Evolutionary conservation across 2,113 vertebrate species (phyloP), one percentile per base, ranked within the genome.

Genomic region (Laterallus jamaicensis): DNA sequence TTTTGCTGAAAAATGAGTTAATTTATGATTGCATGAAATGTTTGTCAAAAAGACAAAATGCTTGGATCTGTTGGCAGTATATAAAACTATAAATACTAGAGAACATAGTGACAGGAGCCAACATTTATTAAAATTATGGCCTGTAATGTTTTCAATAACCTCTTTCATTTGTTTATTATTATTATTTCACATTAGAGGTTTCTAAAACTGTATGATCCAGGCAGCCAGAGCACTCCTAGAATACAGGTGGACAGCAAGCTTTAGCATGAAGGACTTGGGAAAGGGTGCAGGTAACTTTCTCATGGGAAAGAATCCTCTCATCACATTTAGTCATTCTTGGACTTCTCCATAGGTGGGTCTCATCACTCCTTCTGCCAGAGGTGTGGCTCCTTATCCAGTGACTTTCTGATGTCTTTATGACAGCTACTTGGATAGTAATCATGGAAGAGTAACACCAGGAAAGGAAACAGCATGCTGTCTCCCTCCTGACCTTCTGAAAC

Each of bases 1-100:
- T 92, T 89, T 93, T 89, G 73, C 67, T 96, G 95, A 97, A 93
- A 97, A 96, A 97, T 95, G 79, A 97, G 88, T 89, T 96, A 96
- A 96, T 97, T 96, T 97, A 96, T 73, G 92, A 97, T 78, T 77
- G 82, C 64, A 81, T 78, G 82, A 96, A 96, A 96, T 92, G 91
- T 96, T 96, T 94, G 86, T 96, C 94, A 96, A 90, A 93, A 95
- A 97, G 92, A 97, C 80, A 92, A 95, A 97, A 96, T 71, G 28
- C 79, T 96, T 52, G 67, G 77, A 92, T 97, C 82, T 94, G 94
- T 83, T 94, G 73, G 87, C 91, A 96, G 93, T 95, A 86, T 93
- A 97, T 94, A 96, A 96, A 96, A 84, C 80, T 77, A 93, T 95
- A 95, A 97, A 96, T 94, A 96, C 74, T 67, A 32, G 60, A 89